These are phyloP conservation scores for Lycaena phlaeas DNA, from an alignment of 2,888 invertebrate genomes.

Conservation along the genomic window DNA sequence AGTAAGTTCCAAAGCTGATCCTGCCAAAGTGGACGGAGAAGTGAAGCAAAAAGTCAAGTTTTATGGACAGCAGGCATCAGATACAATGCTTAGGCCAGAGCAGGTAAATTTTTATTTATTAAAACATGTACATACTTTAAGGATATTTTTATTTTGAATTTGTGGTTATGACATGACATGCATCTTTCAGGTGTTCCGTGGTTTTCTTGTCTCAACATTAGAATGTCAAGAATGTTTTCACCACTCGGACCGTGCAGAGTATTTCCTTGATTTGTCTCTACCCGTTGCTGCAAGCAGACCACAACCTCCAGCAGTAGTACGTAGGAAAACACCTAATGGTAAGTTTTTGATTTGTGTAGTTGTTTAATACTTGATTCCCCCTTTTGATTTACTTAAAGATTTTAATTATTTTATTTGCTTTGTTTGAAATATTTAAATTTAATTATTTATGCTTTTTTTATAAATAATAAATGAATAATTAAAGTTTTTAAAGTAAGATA, in stretches of 20 bases:
- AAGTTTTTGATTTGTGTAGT: conserved; percentile 15
- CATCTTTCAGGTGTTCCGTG: conserved; percentile 88
- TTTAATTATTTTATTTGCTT: too few species aligned
- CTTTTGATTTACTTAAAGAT: too few species aligned
- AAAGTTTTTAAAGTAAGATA: too few species aligned
- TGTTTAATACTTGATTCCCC: too few species aligned
- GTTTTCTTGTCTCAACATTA: conserved; percentile 90
- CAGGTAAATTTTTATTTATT: conserved; percentile 54
- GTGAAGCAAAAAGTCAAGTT: conserved; percentile 85
- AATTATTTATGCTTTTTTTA: too few species aligned
- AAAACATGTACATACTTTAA: background rate
- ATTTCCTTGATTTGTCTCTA: conserved; percentile 95
- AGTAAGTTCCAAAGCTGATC: conserved; percentile 80
- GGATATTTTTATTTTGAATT: too few species aligned
- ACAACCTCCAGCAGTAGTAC: conserved; percentile 76
- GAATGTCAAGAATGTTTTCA: conserved; percentile 92
- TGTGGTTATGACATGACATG: too few species aligned
- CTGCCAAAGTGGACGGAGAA: conserved; percentile 83
- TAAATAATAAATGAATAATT: too few species aligned
- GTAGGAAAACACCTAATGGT: conserved; percentile 69
- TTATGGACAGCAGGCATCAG: conserved; percentile 86
- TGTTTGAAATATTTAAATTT: too few species aligned
- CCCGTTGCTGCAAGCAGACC: conserved; percentile 86
- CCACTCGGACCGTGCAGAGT: conserved; percentile 90
- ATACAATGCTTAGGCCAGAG: conserved; percentile 85